These are phyloP conservation scores for Cetoscarus ocellatus DNA, from an alignment of 2,797 vertebrate genomes.

Conservation along the genomic window DNA sequence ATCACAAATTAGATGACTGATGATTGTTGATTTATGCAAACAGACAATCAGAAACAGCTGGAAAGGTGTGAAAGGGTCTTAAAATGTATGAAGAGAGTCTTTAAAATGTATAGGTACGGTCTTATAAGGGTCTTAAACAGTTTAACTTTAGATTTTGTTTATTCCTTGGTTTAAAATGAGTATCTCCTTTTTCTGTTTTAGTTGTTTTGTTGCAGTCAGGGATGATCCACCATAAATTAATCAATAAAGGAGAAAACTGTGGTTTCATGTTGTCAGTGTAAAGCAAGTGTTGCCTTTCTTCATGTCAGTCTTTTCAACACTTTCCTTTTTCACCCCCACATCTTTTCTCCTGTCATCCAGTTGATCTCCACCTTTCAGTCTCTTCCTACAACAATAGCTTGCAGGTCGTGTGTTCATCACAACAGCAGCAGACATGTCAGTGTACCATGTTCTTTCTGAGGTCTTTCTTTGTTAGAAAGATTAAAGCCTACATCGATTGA, in stretches of 20 bases:
- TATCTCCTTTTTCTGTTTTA: background rate
- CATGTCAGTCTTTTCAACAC: slow-evolving; percentile 22
- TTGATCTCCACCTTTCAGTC: slow-evolving; percentile 51
- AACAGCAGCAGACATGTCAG: slow-evolving; percentile 18
- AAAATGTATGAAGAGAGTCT: no score
- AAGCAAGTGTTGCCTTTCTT: slow-evolving; percentile 34
- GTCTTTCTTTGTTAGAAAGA: slow-evolving; percentile 33
- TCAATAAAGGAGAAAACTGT: slow-evolving; percentile 4
- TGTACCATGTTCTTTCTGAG: slow-evolving; percentile 8
- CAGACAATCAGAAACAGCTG: no score
- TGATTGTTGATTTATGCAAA: no score
- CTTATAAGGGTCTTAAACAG: no score
- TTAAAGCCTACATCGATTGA: slow-evolving; percentile 44
- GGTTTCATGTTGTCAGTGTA: slow-evolving; percentile 18
- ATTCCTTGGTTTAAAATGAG: background rate
- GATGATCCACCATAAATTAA: slow-evolving; percentile 24
- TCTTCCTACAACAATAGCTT: slow-evolving; percentile 44
- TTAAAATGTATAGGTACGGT: no score
- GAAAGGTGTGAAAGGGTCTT: no score
- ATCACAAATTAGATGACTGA: no score
- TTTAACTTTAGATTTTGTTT: no score
- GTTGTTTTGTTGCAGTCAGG: background rate
- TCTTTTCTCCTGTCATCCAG: slow-evolving; percentile 36
- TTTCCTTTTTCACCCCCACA: slow-evolving; percentile 37
- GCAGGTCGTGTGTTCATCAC: slow-evolving; percentile 43